phyloP scores from a whole-genome alignment of 2,797 vertebrate species.

The Todus mexicanus region DNA sequence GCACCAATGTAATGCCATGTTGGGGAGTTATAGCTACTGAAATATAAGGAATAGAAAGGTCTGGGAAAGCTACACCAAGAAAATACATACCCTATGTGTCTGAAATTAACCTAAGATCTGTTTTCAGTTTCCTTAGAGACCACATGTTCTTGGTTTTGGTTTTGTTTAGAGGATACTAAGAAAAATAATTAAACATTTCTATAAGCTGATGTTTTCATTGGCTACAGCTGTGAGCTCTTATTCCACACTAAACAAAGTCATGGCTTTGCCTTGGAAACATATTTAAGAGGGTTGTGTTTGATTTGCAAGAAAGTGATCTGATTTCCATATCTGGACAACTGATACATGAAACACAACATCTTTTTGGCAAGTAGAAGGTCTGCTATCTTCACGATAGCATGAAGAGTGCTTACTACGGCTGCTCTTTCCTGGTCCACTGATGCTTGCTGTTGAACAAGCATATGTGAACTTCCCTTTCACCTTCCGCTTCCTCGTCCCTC shows the following conservation, averaged over 20 bases:
- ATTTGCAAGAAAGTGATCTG: not conserved
- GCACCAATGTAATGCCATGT: not conserved
- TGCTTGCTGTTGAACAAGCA: not conserved
- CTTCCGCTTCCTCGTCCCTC: not conserved
- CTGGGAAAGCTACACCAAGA: not conserved
- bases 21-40: not conserved
- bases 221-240: not conserved
- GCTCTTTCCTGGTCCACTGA: not conserved
- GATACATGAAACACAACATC: not conserved
- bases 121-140: not conserved
- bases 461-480: not conserved
- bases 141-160: not conserved
- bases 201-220: not conserved
- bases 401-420: not conserved
- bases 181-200: not conserved
- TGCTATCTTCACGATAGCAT: not conserved
- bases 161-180: not conserved
- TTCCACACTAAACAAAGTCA: not conserved
- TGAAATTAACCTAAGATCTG: not conserved
- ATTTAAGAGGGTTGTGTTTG: not conserved
- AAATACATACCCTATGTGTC: not conserved
- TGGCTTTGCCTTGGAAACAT: not conserved
- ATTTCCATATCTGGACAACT: not conserved
- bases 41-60: not conserved
- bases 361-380: not conserved